These are phyloP conservation scores for Pyxicephalus adspersus DNA, from an alignment of 2,113 vertebrate genomes.

Conservation along the genomic window DNA sequence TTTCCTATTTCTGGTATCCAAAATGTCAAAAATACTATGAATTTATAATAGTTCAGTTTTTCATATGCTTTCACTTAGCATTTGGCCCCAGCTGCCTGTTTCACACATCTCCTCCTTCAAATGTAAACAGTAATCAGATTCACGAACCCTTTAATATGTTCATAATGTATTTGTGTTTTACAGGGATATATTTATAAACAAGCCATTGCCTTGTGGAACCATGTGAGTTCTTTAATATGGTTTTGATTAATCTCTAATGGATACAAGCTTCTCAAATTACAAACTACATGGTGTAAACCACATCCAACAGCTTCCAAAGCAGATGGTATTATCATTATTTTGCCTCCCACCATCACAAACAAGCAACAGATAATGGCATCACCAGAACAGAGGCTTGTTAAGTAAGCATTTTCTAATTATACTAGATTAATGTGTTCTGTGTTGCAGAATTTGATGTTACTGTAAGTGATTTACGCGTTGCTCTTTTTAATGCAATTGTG, in stretches of 20 bases:
- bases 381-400: not conserved
- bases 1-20: too few species aligned
- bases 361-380: not conserved
- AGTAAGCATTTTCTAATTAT: not conserved
- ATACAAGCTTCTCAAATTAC: slow-evolving; percentile 18
- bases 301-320: slow-evolving; percentile 1
- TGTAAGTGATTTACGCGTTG: not conserved
- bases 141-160: not conserved
- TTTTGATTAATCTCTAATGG: slow-evolving; percentile 4
- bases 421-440: not conserved
- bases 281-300: not conserved
- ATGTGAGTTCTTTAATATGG: not conserved
- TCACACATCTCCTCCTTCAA: not conserved
- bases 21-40: too few species aligned
- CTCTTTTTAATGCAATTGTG: not conserved
- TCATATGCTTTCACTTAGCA: too few species aligned
- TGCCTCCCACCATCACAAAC: not conserved
- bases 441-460: not conserved
- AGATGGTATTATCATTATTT: slow-evolving; percentile 23
- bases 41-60: too few species aligned
- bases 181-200: not conserved
- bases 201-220: not conserved
- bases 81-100: not conserved
- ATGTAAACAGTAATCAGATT: not conserved
- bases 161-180: not conserved